A percentile compares a stretch with the other conserved stretches of the same genome.
phyloP scores from a whole-genome alignment of 1,140 invertebrate species.

The Mylabris phalerata region DNA sequence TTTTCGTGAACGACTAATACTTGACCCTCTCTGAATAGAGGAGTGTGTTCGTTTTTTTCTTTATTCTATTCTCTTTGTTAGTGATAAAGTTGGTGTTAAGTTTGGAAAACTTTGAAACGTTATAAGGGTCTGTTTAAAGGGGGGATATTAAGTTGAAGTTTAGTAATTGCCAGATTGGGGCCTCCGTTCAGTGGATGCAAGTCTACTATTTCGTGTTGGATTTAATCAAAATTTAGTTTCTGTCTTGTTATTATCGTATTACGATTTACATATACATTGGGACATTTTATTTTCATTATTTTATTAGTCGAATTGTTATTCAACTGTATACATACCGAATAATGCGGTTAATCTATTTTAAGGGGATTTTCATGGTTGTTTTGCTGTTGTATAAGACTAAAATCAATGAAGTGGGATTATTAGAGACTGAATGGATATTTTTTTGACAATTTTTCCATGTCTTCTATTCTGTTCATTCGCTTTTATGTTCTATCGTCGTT shows the following conservation, averaged over 20 bases:
- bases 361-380: background rate
- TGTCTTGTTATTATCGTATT: slow-evolving; percentile 1
- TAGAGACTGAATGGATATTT: background rate
- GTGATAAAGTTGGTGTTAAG: background rate
- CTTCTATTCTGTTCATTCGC: background rate
- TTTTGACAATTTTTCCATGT: slow-evolving; percentile 4
- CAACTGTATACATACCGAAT: background rate
- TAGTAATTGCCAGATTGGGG: no score
- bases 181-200: slow-evolving; percentile 9
- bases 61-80: slow-evolving; percentile 1
- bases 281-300: background rate
- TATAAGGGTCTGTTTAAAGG: background rate
- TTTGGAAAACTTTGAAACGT: slow-evolving; percentile 4
- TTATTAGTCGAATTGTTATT: background rate
- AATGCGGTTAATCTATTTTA: background rate
- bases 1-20: slow-evolving; percentile 1
- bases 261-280: slow-evolving; percentile 3
- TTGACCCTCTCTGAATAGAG: slow-evolving; percentile 1
- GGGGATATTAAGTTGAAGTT: background rate
- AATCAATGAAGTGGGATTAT: slow-evolving; percentile 11
- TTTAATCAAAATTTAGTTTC: slow-evolving; percentile 12
- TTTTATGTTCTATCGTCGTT: slow-evolving; percentile 5
- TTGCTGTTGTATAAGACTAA: slow-evolving; percentile 7
- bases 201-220: background rate
- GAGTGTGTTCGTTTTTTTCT: background rate